These are phyloP conservation scores for Salmo trutta DNA, from an alignment of 2,797 vertebrate species.

Conservation along the genomic window DNA sequence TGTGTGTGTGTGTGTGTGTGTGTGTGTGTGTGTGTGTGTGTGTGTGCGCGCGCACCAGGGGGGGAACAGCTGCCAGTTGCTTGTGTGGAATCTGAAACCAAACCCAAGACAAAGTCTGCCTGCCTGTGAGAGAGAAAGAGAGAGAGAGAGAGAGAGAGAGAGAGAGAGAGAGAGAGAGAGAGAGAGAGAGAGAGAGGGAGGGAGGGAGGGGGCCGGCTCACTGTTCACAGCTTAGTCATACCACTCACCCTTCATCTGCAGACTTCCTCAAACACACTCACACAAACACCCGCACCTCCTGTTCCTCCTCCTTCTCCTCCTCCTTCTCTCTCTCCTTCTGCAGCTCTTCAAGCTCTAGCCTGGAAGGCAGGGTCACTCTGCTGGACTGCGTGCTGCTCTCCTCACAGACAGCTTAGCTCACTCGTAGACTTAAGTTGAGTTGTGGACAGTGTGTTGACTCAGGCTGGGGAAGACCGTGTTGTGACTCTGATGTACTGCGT, in stretches of 20 bases:
- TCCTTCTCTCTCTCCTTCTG: constrained; percentile 10
- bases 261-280: constrained; percentile 71
- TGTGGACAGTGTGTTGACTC: constrained; percentile 24
- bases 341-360: neutral
- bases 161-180: too few species aligned
- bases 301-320: constrained; percentile 22
- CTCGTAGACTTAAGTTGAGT: constrained; percentile 18
- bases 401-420: constrained; percentile 27
- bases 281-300: constrained; percentile 20
- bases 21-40: neutral
- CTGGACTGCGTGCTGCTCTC: neutral
- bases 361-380: neutral
- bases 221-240: constrained; percentile 32
- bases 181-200: too few species aligned
- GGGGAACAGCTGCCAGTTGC: constrained; percentile 12
- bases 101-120: constrained; percentile 41
- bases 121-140: neutral
- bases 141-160: too few species aligned
- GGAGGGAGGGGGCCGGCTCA: constrained; percentile 4
- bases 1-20: constrained; percentile 4
- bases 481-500: constrained; percentile 17
- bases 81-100: constrained; percentile 55
- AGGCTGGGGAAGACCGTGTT: neutral
- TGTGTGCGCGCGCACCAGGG: neutral
- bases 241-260: constrained; percentile 41